Conservation (phyloP, 2,888 invertebrate species). For the Noctua comes region DNA sequence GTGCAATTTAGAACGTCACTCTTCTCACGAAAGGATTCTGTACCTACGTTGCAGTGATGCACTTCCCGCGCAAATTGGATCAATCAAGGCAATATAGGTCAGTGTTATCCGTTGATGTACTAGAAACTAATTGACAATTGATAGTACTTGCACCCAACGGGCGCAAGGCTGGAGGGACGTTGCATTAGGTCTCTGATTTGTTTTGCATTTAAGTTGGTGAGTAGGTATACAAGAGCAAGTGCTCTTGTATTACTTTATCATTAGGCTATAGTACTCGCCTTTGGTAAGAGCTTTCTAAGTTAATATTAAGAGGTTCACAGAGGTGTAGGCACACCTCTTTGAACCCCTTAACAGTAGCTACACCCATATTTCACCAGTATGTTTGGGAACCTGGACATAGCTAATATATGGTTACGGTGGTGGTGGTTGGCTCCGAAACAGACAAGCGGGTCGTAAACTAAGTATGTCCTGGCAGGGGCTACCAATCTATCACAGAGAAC, state of each 20-base stretch:
- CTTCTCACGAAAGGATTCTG: neutral
- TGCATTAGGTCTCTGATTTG: neutral
- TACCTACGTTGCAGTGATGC: conserved; percentile 27
- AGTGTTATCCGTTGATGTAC: conserved; percentile 48
- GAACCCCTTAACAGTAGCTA: no score
- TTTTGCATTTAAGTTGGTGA: neutral
- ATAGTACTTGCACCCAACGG: conserved; percentile 28
- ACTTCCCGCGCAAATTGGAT: conserved; percentile 25
- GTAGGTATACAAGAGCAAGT: no score
- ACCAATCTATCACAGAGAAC: no score
- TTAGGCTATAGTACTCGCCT: neutral
- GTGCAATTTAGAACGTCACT: conserved; percentile 11
- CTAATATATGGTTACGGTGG: neutral
- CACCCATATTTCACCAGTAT: neutral
- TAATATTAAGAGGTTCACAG: no score
- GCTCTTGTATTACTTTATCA: neutral
- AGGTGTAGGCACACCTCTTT: no score
- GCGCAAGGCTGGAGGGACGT: conserved; percentile 14
- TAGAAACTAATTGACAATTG: conserved; percentile 29
- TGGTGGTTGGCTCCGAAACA: no score
- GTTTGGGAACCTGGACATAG: neutral
- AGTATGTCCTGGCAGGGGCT: no score
- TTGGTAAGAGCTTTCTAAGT: neutral
- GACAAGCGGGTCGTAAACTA: no score
- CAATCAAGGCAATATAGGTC: conserved; percentile 54